Conservation (phyloP, 1,140 invertebrate genomes). For the Arion vulgaris region DNA sequence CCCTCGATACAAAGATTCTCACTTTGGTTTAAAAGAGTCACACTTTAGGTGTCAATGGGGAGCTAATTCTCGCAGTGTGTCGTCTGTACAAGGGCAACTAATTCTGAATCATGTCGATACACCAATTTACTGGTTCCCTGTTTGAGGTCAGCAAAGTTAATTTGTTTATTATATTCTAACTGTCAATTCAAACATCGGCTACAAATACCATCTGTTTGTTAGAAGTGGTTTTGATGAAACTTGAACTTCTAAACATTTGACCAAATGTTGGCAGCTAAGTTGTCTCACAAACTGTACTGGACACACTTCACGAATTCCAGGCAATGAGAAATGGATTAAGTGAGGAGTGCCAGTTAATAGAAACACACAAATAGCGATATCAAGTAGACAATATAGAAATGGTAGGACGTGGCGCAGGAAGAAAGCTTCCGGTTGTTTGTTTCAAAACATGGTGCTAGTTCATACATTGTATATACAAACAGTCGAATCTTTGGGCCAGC, state of each 20-base stretch:
- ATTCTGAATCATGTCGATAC: conserved; percentile 16
- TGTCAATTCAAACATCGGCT: background rate
- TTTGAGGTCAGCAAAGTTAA: background rate
- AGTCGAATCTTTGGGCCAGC: too few species aligned
- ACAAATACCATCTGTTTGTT: background rate
- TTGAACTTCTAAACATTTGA: background rate
- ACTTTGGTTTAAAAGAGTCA: background rate
- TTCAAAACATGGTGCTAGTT: too few species aligned
- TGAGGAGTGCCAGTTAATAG: background rate
- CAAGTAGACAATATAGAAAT: too few species aligned
- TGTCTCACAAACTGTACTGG: background rate
- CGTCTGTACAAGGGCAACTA: background rate
- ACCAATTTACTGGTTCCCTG: background rate
- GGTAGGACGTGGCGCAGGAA: too few species aligned
- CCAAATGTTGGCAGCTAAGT: background rate
- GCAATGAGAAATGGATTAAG: background rate
- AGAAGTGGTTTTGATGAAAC: background rate
- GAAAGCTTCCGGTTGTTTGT: too few species aligned
- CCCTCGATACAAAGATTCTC: background rate
- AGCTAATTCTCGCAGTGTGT: background rate
- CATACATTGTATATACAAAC: too few species aligned
- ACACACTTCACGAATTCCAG: background rate
- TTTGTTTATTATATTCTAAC: background rate
- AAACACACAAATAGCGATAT: too few species aligned
- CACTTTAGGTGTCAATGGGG: background rate